Evolutionary conservation across 2,797 vertebrate species (phyloP), one percentile per base, ranked within the genome.

Genomic region (Gouania willdenowi): DNA sequence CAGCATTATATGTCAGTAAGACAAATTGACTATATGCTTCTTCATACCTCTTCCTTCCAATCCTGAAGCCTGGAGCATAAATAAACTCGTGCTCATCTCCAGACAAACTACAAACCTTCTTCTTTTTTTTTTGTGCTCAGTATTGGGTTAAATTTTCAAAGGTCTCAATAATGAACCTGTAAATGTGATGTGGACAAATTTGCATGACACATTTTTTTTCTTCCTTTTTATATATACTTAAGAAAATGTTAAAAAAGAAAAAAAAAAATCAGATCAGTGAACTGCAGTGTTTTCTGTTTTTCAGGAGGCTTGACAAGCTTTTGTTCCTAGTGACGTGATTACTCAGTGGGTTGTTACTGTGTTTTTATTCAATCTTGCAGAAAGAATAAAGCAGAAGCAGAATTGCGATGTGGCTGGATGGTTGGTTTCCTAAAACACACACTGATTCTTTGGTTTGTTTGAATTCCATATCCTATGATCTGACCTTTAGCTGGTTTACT

Each of bases 1-100:
- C 82, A 78, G 76, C 73, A 66, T 81, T 73, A 47, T 75, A 43
- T 51, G 73, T 81, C 77, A 80, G 71, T 18, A 67, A 79, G 81
- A 85, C 71, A 80, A 80, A 85, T 81, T 73, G 72, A 81, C 80
- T 55, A 24, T 49, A 67, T 69, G 66, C 59, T 44, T 31, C 68
- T 75, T 54, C 55, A 66, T 65, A 63, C 62, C 49, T 71, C 60
- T 67, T 54, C 45, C 43, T 41, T 63, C 48, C 54, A 47, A 53
- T 42, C 33, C 64, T 27, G 45, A 67, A 75, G 77, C 72, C 70
- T 34, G 58, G 54, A 76, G 75, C 76, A 57, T 75, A 79, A 82
- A 81, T 73, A 65, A 69, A 74, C 56, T 56, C 13, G 9, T 42
- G 33, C 51, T 55, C 9, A 13, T 44, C 53, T 41, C 47, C 51